Percentiles rank a stretch among this genome's conserved stretches.
Conservation (phyloP, 2,797 vertebrate species). For the Phaenicophaeus curvirostris region DNA sequence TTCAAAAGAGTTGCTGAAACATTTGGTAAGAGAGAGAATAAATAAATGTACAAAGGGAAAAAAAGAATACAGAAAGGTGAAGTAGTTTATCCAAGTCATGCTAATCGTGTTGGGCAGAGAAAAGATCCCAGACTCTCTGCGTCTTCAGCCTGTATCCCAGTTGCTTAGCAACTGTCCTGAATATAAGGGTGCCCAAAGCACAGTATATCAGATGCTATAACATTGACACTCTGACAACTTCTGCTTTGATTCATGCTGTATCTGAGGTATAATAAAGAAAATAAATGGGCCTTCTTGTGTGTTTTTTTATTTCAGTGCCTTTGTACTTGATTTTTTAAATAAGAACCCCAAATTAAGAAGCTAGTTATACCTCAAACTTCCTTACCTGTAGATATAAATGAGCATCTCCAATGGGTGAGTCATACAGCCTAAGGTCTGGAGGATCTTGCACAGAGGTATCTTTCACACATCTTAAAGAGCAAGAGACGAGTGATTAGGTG, state of each 20-base stretch:
- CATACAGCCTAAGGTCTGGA: rapidly evolving
- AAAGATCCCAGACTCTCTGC: constrained; percentile 31
- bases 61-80: constrained; percentile 10
- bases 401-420: neutral
- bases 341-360: neutral
- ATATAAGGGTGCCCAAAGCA: constrained; percentile 37
- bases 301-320: neutral
- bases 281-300: neutral
- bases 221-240: neutral
- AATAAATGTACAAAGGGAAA: constrained; percentile 3
- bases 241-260: neutral
- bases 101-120: constrained; percentile 37
- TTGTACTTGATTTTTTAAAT: neutral
- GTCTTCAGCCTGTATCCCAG: constrained; percentile 36
- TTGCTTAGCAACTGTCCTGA: constrained; percentile 63
- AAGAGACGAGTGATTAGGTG: neutral
- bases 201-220: constrained; percentile 32
- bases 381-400: neutral
- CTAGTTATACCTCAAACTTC: neutral
- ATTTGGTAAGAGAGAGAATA: neutral
- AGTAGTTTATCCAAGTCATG: constrained; percentile 51
- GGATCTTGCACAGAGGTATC: neutral
- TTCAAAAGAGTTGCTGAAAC: neutral
- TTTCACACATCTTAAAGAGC: neutral
- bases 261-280: constrained; percentile 14